Percentiles rank a stretch among this genome's conserved stretches.
These are phyloP conservation scores for Bombus haemorrhoidalis DNA, from an alignment of 1,140 invertebrate genomes.

Conservation along the genomic window DNA sequence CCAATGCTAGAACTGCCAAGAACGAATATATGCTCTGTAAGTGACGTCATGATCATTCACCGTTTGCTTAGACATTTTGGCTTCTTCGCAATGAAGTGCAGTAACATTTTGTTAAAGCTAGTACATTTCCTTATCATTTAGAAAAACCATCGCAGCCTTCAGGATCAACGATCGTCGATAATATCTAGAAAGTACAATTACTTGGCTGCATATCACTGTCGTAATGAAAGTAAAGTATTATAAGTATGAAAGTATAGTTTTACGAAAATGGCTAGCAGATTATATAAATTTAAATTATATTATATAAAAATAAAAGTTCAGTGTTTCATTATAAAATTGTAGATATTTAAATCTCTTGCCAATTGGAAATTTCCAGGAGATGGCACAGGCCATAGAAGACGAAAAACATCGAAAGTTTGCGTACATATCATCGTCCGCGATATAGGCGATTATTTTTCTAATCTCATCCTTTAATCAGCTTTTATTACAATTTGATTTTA, in stretches of 20 bases:
- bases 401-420: no score
- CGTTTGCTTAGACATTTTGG: constrained; percentile 35
- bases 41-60: constrained; percentile 26
- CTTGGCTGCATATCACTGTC: constrained; percentile 47
- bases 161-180: constrained; percentile 43
- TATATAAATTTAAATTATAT: not conserved
- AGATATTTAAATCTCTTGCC: no score
- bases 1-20: not conserved
- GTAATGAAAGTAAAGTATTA: constrained; percentile 34
- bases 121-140: constrained; percentile 15
- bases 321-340: no score
- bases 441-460: no score
- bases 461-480: no score
- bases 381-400: no score
- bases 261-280: constrained; percentile 36
- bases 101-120: constrained; percentile 20
- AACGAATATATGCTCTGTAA: not conserved
- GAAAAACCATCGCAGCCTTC: constrained; percentile 25
- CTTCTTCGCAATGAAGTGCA: constrained; percentile 1
- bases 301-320: no score
- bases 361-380: no score
- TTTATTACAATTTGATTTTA: no score
- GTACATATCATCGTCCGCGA: no score
- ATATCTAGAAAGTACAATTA: constrained; percentile 29
- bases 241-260: no score